phyloP scores from a whole-genome alignment of 2,797 vertebrate species.

The Octomys mimax region DNA sequence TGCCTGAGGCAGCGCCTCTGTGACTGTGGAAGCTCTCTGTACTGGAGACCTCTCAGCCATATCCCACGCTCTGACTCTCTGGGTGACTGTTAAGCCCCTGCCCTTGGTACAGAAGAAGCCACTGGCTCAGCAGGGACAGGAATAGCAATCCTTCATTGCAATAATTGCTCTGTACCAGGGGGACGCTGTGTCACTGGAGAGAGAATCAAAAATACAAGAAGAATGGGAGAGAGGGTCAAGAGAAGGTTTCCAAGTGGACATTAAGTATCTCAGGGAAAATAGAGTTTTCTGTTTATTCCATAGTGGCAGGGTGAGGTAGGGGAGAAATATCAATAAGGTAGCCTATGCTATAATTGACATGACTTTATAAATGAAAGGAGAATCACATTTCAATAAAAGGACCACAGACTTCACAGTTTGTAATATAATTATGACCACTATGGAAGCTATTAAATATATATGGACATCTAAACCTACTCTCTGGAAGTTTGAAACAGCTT shows the following conservation, averaged over 20 bases:
- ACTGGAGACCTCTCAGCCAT: neutral
- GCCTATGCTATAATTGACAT: neutral
- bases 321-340: neutral
- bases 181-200: neutral
- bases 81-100: neutral
- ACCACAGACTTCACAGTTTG: neutral
- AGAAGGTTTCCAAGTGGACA: neutral
- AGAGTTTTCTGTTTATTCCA: neutral
- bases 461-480: neutral
- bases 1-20: neutral
- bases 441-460: neutral
- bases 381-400: slow-evolving; percentile 33
- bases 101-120: neutral
- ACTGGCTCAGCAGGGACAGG: neutral
- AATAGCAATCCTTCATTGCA: neutral
- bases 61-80: neutral
- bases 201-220: neutral
- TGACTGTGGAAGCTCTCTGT: neutral
- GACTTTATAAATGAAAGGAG: slow-evolving; percentile 52
- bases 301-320: neutral
- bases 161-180: accelerated
- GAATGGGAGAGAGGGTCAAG: neutral
- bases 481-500: neutral
- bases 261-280: neutral
- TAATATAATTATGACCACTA: neutral